Conservation (phyloP, 2,113 vertebrate species). For the Donacobius atricapilla region DNA sequence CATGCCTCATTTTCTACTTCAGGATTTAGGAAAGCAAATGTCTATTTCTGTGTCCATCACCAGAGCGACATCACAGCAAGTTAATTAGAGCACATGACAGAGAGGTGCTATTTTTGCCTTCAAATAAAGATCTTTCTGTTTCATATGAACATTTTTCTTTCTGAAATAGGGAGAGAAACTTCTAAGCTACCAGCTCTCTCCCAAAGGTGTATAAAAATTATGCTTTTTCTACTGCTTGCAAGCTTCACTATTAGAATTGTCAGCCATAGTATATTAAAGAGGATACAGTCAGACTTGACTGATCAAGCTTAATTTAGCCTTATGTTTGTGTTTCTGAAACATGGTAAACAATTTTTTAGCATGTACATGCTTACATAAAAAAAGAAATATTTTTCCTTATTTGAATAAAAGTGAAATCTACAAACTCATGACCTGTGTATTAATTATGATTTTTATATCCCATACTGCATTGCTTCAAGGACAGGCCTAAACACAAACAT, state of each 20-base stretch:
- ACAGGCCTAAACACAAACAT: not conserved
- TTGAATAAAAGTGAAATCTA: conserved; percentile 29
- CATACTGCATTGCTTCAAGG: not conserved
- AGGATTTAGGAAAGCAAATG: conserved; percentile 57
- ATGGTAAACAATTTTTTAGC: conserved; percentile 52
- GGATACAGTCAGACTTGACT: conserved; percentile 49
- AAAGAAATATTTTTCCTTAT: not conserved
- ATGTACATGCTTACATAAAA: conserved; percentile 33
- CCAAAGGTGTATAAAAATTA: conserved; percentile 52
- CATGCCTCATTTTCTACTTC: conserved; percentile 55
- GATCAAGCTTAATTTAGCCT: conserved; percentile 57
- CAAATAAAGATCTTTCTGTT: conserved; percentile 40
- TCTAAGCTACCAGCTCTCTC: conserved; percentile 16
- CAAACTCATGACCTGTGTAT: not conserved
- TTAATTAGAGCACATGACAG: conserved; percentile 61
- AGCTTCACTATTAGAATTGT: conserved; percentile 14
- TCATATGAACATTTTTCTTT: conserved; percentile 50
- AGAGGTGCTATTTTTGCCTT: conserved; percentile 56
- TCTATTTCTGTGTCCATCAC: conserved; percentile 64
- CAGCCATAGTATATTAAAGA: not conserved
- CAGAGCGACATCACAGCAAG: conserved; percentile 52
- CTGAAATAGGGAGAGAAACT: not conserved
- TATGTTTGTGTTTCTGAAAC: conserved; percentile 54
- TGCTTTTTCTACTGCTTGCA: conserved; percentile 14
- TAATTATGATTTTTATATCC: conserved; percentile 21